Conservation (phyloP, 2,113 vertebrate genomes). For the Aspiorhynchus laticeps region DNA sequence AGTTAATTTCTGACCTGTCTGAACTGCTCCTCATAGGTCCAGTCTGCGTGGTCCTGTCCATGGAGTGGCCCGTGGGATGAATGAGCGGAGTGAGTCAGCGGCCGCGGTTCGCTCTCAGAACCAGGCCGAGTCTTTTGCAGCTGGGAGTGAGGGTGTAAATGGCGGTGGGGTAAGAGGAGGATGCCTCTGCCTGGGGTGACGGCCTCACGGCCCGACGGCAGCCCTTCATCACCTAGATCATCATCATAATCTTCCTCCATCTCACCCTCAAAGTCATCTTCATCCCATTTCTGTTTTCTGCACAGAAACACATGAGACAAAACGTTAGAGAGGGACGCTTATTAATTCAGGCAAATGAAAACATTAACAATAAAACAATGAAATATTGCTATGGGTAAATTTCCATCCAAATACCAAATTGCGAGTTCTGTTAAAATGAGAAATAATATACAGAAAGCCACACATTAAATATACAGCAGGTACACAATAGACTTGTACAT, state of each 20-base stretch:
- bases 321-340: neutral
- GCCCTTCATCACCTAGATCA: conserved; percentile 79
- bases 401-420: neutral
- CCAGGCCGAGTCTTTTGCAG: conserved; percentile 72
- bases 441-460: neutral
- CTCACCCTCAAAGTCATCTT: conserved; percentile 92
- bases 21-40: conserved; percentile 98
- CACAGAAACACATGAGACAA: neutral
- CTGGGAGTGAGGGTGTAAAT: conserved; percentile 79
- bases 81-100: conserved; percentile 65
- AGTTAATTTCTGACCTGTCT: conserved; percentile 81
- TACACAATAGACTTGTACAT: neutral
- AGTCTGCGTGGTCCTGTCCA: conserved; percentile 89
- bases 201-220: conserved; percentile 72
- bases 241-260: conserved; percentile 88
- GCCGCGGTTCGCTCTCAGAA: conserved; percentile 76
- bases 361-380: too few relatives aligned
- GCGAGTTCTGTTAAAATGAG: neutral
- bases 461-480: neutral
- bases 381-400: neutral
- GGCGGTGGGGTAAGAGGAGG: conserved; percentile 84
- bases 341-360: neutral
- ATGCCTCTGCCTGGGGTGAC: conserved; percentile 74
- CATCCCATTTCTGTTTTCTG: conserved; percentile 88
- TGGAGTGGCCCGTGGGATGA: conserved; percentile 69